Evolutionary conservation across 2,888 invertebrate genomes (phyloP), one percentile per base, ranked within the genome.

Genomic region (Pseudolycoriella hygida): DNA sequence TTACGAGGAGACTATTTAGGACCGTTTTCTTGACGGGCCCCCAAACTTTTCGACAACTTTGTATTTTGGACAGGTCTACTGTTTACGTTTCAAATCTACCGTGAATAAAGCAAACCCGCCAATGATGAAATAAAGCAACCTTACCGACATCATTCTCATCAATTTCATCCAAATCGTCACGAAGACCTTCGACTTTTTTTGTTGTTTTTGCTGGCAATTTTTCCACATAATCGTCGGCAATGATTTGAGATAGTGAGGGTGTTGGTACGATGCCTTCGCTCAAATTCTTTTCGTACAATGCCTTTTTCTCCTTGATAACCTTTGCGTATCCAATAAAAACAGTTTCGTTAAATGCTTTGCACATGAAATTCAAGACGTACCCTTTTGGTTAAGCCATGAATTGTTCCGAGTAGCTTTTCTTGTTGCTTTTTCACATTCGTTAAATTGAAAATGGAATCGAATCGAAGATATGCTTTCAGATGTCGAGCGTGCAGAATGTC

Each of bases 401-500:
- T 86, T 48, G 77, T 74, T 43, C 67, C 66, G 50, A 85, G 67
- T 17, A 85, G 71, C 45, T 73, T 67, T 10, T 71, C 69, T 58
- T 85, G 85, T 52, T 76, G 71, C 55, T 77, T 73, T 40, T 74
- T 77, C 60, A 81, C 72, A 2, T 40, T 40, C 10, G 25, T 30
- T 18, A 40, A n/a, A 18, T 44, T 44, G 17, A 44, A 44, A 14
- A 44, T 3, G 1, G 39, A 15, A 44, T 44, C 44, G 25, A 39
- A 39, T 20, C 74, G 25, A 30, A 40, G 30, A 14, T 30, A 40
- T 3, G 30, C 40, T 18, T 40, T 44, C 1, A 39, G 18, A 56
- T 84, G 84, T 43, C 86, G 74, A 51, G 80, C 69, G 55, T 86
- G 85, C 5, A 86, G 73, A 45, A 86, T 84, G 53, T 83, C 82